Evolutionary conservation across 2,797 vertebrate genomes (phyloP), one percentile per base, ranked within the genome.

Genomic region (Scolopax bukidnonensis): DNA sequence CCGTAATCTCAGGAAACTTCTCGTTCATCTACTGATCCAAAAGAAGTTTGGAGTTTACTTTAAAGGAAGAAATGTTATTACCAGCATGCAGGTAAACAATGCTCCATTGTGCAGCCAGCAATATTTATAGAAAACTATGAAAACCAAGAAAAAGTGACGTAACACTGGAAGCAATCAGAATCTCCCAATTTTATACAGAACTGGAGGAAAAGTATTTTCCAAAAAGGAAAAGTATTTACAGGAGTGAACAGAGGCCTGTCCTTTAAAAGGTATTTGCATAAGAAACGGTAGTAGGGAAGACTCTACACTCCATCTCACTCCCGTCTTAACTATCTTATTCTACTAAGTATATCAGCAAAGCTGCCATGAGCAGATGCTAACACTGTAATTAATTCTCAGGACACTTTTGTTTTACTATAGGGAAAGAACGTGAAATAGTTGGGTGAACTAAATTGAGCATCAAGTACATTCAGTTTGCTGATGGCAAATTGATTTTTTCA

Each of bases 401-500:
- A 95, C 88, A 74, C 88, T 92, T 95, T 96, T 89, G 93, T 94
- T 96, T 93, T 96, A 87, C 89, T 89, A 61, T 59, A 87, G 91
- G 89, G 84, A 95, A 89, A 25, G 75, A 94, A 96, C 51, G 6
- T 83, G 85, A 95, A 95, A 96, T 89, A 96, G 93, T 93, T 93
- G 91, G 85, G 87, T 90, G 71, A 87, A 93, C 81, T 93, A 96
- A 95, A 91, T 71, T 78, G 92, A 97, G 88, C 92, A 95, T 95
- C 94, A 83, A 91, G 96, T 48, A 73, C 76, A 64, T 89, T 93
- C 68, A 88, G 85, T 97, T 76, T 94, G 93, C 91, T 97, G 92
- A 88, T 85, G 90, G 93, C 74, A 96, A 96, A 94, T 76, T 93
- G 95, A 96, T 96, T 96, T 95, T 97, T 93, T 97, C 95, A 95